Conservation (phyloP, 2,797 vertebrate species). For the Alexandromys oeconomus region DNA sequence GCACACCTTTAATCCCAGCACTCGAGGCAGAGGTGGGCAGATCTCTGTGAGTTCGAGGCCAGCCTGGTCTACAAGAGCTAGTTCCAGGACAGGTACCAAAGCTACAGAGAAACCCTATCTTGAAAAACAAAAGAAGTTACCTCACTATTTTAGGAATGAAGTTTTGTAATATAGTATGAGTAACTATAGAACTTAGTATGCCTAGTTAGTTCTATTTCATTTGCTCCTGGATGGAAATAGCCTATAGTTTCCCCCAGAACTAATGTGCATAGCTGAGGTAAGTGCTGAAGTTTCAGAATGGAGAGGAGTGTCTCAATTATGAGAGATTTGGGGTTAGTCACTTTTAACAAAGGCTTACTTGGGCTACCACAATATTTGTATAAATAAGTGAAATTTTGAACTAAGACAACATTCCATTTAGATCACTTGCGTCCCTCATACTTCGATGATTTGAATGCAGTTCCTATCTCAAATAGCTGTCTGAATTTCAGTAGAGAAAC, state of each 20-base stretch:
- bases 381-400: constrained; percentile 24
- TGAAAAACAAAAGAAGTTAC: neutral
- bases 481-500: constrained; percentile 37
- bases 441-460: constrained; percentile 60
- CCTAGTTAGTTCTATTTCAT: constrained; percentile 6
- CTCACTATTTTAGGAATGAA: constrained; percentile 48
- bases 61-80: no score
- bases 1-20: no score
- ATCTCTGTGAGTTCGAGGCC: no score
- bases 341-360: constrained; percentile 27
- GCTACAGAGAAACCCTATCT: no score
- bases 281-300: neutral
- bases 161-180: constrained; percentile 24
- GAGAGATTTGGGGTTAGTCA: constrained; percentile 4
- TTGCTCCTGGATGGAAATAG: constrained; percentile 10
- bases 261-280: neutral
- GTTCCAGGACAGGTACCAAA: no score
- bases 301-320: neutral
- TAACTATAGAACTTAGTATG: neutral
- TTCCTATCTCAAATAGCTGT: constrained; percentile 37
- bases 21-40: no score
- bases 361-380: constrained; percentile 4
- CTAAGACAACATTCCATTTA: constrained; percentile 11
- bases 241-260: neutral
- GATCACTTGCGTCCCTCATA: neutral